Evolutionary conservation across 2,797 vertebrate species (phyloP), one percentile per base, ranked within the genome.

Genomic region (Pyrrhura leucotis): DNA sequence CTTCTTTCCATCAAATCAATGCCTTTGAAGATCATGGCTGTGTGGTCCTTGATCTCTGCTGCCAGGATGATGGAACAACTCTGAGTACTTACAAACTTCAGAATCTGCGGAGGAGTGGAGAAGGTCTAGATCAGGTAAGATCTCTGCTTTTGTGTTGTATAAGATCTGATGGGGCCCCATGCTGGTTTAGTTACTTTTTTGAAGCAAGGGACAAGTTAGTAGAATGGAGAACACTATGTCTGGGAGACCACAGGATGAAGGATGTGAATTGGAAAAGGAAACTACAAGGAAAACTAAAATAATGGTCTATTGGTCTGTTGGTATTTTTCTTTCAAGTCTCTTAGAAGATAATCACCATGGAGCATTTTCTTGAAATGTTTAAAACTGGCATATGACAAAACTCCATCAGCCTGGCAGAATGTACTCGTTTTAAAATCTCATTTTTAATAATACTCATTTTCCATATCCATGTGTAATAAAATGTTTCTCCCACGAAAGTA

Each of bases 1-100:
- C 98, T 42, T 97, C 75, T 89, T 99, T 99, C 97, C 99, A 99
- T 96, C 99, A 99, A 95, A 99, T 99, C 97, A 99, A 99, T 48
- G 99, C 99, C 91, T 99, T 99, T 72, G 99, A 99, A 97, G 98
- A 99, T 68, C 90, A 97, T 6, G 98, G 98, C 74, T 99, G 99
- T 82, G 94, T 99, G 88, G 97, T 99, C 85, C 78, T 99, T 28
- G 99, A 99, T 91, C 89, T 99, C 89, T 99, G 99, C 97, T 98
- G 98, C 96, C 97, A 98, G 31, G 98, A 99, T 17, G 94, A 98
- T 14, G 99, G 99, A 58, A 61, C 95, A 51, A 96, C 88, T 85
- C 91, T 99, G 76, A 98, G 98, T 14, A 83, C 98, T 72, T 99
- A 98, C 94, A 97, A 97, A 7, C 97, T 99, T 67, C 99, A 99